Percentiles rank a stretch among this genome's conserved stretches.
Evolutionary conservation across 1,140 invertebrate genomes (phyloP).

Genomic region (Megalonaias nervosa): DNA sequence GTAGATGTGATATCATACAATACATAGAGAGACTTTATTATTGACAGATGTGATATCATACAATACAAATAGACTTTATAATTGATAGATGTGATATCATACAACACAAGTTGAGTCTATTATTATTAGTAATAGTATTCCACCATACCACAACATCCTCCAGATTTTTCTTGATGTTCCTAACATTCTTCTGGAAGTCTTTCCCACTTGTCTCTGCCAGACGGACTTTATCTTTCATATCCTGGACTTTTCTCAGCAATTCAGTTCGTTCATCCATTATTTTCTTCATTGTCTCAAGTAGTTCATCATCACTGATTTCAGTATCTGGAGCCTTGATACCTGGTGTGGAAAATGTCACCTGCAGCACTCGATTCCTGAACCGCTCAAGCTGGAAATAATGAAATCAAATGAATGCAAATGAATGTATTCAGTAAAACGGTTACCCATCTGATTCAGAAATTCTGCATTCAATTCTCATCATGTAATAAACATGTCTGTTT

Average conservation of each 20-base stretch:
- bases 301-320: constrained; percentile 67
- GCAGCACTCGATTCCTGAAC: constrained; percentile 65
- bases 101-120: too few species aligned
- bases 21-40: too few species aligned
- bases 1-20: too few species aligned
- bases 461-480: too few species aligned
- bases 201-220: constrained; percentile 49
- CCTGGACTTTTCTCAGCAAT: constrained; percentile 53
- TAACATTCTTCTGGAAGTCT: constrained; percentile 51
- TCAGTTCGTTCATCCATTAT: constrained; percentile 62
- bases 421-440: too few species aligned
- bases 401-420: neutral
- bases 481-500: too few species aligned
- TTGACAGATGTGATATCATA: too few species aligned
- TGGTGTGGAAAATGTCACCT: constrained; percentile 66
- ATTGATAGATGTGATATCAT: too few species aligned
- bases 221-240: constrained; percentile 56
- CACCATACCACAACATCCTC: constrained; percentile 51
- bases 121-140: too few species aligned
- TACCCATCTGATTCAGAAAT: too few species aligned
- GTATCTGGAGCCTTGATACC: constrained; percentile 62
- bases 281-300: constrained; percentile 64
- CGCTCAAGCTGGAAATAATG: constrained; percentile 62
- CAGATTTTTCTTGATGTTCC: constrained; percentile 57
- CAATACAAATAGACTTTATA: too few species aligned